phyloP scores from a whole-genome alignment of 2,113 vertebrate species.

The Amblyornis subalaris region DNA sequence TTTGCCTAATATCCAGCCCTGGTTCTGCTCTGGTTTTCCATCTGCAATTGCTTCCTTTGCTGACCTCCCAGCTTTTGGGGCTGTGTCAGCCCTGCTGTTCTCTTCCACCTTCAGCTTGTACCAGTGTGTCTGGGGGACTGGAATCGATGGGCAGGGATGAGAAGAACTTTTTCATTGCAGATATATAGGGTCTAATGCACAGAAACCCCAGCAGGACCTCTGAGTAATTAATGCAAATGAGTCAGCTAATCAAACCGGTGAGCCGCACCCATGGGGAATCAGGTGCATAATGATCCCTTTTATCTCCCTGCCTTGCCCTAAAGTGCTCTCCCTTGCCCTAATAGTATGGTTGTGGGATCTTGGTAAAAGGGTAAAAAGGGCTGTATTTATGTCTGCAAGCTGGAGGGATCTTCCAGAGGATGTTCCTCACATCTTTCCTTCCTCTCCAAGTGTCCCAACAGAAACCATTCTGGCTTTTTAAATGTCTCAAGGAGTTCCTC shows the following conservation, averaged over 20 bases:
- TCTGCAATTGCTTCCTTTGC: rapidly evolving
- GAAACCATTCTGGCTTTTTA: neutral
- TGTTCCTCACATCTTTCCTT: neutral
- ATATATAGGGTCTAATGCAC: rapidly evolving
- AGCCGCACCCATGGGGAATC: neutral
- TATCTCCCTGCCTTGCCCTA: neutral
- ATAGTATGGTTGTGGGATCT: neutral
- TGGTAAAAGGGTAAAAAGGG: neutral
- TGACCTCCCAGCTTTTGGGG: neutral
- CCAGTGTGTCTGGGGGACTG: rapidly evolving
- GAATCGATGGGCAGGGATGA: rapidly evolving
- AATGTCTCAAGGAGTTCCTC: neutral
- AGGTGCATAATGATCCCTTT: neutral
- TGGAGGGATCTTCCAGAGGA: neutral
- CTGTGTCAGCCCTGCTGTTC: neutral
- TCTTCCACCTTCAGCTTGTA: neutral
- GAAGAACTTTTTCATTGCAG: neutral
- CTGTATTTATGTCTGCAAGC: neutral
- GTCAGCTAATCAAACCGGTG: neutral
- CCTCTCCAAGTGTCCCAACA: rapidly evolving
- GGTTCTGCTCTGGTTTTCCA: neutral
- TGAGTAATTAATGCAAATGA: neutral
- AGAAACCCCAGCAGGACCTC: neutral
- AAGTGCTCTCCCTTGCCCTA: neutral
- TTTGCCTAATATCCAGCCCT: rapidly evolving